Evolutionary conservation across 2,797 vertebrate species (phyloP).

Genomic region (Pterois miles): DNA sequence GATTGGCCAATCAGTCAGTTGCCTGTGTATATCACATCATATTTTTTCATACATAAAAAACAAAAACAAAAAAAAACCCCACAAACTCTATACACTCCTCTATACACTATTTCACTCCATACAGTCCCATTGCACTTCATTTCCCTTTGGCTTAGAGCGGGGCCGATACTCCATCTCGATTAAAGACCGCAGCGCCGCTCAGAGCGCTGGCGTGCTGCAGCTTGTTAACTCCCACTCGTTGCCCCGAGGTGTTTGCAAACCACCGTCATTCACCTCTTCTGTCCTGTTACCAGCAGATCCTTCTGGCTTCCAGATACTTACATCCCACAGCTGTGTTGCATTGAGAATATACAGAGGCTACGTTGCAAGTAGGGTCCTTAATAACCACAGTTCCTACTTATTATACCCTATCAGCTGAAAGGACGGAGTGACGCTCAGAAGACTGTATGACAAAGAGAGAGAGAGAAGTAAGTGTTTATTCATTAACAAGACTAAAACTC

Average conservation of each 20-base stretch:
- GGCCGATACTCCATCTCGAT: not conserved
- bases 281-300: not conserved
- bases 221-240: not conserved
- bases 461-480: not conserved
- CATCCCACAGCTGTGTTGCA: not conserved
- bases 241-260: not conserved
- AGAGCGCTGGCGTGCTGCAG: not conserved
- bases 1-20: not conserved
- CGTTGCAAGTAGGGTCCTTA: too few species aligned
- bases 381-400: rapidly evolving
- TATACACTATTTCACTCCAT: too few species aligned
- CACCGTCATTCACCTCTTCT: not conserved
- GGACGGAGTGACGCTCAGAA: rapidly evolving
- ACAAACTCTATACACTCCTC: too few species aligned
- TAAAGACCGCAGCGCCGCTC: not conserved
- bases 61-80: too few species aligned
- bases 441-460: not conserved
- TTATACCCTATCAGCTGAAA: rapidly evolving
- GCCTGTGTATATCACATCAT: not conserved
- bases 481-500: not conserved
- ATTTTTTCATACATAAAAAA: not conserved
- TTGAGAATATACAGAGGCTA: not conserved
- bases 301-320: not conserved
- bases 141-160: not conserved
- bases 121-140: not conserved